Evolutionary conservation across 2,797 vertebrate genomes (phyloP), one percentile per base, ranked within the genome.

Genomic region (Chlorospingus flavigularis): DNA sequence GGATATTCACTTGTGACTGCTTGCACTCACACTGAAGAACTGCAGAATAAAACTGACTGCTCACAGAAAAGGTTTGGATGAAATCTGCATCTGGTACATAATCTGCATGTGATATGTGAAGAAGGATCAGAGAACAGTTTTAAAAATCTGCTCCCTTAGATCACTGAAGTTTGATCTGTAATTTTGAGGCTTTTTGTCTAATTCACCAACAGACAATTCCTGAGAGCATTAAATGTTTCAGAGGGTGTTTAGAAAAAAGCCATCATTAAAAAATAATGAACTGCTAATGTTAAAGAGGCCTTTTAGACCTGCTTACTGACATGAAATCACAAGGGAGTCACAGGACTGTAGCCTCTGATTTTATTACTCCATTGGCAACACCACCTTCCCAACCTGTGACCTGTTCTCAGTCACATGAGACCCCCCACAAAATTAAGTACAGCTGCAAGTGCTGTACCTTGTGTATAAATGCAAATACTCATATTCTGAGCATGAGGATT

Each of bases 311-410:
- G 50, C 26, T 61, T 66, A 86, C 53, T 78, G 53, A 88, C 76
- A 24, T 71, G 77, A 94, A 95, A 79, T 92, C 80, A 95, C 71
- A 93, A 84, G 76, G 78, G 87, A 93, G 33, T 88, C 79, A 74
- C 68, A 75, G 76, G 66, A 85, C 33, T 79, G 37, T 33, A 79
- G 62, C 51, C 66, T 79, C 31, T 60, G 68, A 24, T 79, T 96
- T 95, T 95, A 90, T 82, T 74, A 75, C 42, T 35, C 42, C 23
- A 39, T 19, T 80, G 80, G 67, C 50, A 92, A 80, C 17, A 66
- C 33, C 31, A 70, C 33, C 40, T 80, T 93, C 60, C 37, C 53
- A 85, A 43, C 58, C 60, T 88, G 86, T 7, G 6, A 76, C 65
- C 68, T 92, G 33, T 53, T 82, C 48, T 84, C 66, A 80, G 67